Percentiles rank a stretch among this genome's conserved stretches.
phyloP scores from a whole-genome alignment of 92 coral and sea anemone species.

The Heliopora coerulea region DNA sequence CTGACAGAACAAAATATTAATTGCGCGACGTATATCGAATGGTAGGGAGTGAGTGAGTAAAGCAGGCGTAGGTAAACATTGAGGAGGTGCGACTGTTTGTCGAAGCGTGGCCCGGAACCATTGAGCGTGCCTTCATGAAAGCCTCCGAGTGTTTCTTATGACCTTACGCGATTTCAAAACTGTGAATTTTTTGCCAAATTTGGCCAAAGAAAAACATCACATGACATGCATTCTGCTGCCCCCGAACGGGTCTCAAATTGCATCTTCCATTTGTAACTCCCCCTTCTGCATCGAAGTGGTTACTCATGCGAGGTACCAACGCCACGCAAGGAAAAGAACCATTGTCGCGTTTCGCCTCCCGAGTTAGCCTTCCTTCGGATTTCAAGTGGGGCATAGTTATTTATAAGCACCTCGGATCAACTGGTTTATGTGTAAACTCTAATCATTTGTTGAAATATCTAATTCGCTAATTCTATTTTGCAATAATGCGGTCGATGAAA shows the following conservation, averaged over 20 bases:
- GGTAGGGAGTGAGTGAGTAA: too few species aligned
- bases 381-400: too few species aligned
- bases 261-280: background rate
- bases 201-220: conserved; percentile 26
- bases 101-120: background rate
- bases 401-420: too few species aligned
- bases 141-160: background rate
- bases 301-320: too few species aligned
- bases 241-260: background rate
- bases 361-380: too few species aligned
- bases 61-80: too few species aligned
- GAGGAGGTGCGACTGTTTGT: background rate
- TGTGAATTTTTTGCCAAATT: conserved; percentile 20
- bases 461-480: conserved; percentile 1
- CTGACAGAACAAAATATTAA: background rate
- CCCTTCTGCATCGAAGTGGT: too few species aligned
- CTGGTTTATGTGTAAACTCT: background rate
- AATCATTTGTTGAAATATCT: conserved; percentile 24
- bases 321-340: too few species aligned
- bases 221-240: background rate
- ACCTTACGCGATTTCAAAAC: conserved; percentile 9
- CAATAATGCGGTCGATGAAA: conserved; percentile 19
- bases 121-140: background rate
- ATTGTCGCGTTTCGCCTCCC: too few species aligned
- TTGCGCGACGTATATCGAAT: too few species aligned